Evolutionary conservation across 2,888 invertebrate species (phyloP).

Genomic region (Liopterus haemorrhoidalis): DNA sequence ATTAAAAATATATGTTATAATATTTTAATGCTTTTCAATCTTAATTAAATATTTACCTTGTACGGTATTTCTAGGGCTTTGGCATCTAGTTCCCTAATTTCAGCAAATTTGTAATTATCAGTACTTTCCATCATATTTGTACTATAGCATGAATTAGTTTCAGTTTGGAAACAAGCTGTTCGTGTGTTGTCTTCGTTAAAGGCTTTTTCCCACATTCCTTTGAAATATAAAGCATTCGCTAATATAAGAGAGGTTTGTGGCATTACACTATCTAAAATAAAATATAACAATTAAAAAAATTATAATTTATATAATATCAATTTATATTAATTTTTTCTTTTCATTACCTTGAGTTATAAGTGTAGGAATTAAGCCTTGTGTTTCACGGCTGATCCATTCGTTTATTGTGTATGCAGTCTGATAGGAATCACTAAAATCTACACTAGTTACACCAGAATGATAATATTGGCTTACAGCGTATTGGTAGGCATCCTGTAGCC

Average conservation of each 20-base stretch:
- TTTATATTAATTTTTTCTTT: neutral
- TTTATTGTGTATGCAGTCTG: conserved; percentile 51
- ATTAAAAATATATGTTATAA: conserved; percentile 5
- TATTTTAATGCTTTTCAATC: neutral
- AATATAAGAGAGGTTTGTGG: conserved; percentile 59
- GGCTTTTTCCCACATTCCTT: conserved; percentile 66
- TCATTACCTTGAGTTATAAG: conserved; percentile 51
- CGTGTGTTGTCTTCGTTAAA: conserved; percentile 54
- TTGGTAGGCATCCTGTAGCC: conserved; percentile 46
- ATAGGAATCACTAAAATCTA: conserved; percentile 50
- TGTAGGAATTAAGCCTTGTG: conserved; percentile 52
- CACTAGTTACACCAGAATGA: conserved; percentile 45
- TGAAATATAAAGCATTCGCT: conserved; percentile 73
- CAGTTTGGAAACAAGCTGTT: conserved; percentile 58
- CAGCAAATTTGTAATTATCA: conserved; percentile 56
- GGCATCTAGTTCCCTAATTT: conserved; percentile 58
- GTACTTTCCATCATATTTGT: conserved; percentile 63
- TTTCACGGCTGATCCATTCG: conserved; percentile 53
- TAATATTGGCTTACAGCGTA: conserved; percentile 48
- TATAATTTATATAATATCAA: neutral
- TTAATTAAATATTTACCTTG: conserved; percentile 49
- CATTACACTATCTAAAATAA: conserved; percentile 47
- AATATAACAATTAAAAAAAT: conserved; percentile 14
- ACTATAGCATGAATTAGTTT: conserved; percentile 54
- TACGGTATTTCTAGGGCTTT: conserved; percentile 69